Evolutionary conservation across 2,113 vertebrate genomes (phyloP), one percentile per base, ranked within the genome.

Genomic region (Perognathus longimembris): DNA sequence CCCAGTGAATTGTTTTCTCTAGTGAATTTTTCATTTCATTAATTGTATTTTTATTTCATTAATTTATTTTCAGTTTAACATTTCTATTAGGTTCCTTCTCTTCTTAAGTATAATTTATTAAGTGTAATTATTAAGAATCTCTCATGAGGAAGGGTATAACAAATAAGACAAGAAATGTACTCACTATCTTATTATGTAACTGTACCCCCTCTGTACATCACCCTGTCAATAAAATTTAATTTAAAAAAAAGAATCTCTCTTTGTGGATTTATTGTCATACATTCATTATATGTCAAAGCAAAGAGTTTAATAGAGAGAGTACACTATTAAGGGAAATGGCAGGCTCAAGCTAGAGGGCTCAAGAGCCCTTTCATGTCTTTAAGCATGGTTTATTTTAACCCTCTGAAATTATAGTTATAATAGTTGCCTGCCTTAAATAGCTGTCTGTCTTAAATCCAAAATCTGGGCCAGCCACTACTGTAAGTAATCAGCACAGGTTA

Each of bases 381-480:
- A 88, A 77, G 54, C 28, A 66, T 24, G 4, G 36, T 64, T 57
- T 86, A 50, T 50, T 79, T 76, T 61, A 61, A 30, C 83, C 89
- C 63, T 81, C 57, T 93, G 59, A 59, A 91, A 7, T n/a, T n/a
- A 63, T 89, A 82, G 45, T 81, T 85, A 93, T 24, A 88, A 80
- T 54, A 78, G 45, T 36, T 70, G n/a, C n/a, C n/a, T 32, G 45
- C 11, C 45, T 45, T 45, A 45, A 45, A 45, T 78, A 66, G 21
- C 45, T 59, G 34, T 88, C 59, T 83, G 12, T 63, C 32, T 70
- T 82, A 70, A 92, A 69, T 38, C 24, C 40, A 59, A 74, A 42
- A 74, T n/a, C 75, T 38, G 9, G 26, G 11, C 82, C 26, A 87
- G 67, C 11, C 24, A 74, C 38, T 88, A 77, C 32, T 77, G 66